Conservation (phyloP, 1,140 invertebrate genomes). For the Hycleus cichorii region DNA sequence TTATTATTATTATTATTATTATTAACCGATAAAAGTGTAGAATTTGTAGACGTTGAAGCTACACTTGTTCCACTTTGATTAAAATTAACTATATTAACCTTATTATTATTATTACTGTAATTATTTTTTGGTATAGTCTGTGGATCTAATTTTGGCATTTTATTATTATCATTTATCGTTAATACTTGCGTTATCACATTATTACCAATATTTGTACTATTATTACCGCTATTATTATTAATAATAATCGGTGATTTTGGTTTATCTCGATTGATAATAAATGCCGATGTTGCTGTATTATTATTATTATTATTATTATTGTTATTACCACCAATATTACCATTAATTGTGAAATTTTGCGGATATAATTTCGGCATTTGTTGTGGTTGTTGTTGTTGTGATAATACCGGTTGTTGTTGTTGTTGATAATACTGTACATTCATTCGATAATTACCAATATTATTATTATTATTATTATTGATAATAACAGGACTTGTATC, state of each 20-base stretch:
- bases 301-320: too few species aligned
- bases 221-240: too few species aligned
- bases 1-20: neutral
- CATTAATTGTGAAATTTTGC: neutral
- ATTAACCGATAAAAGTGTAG: neutral
- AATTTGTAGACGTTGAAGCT: neutral
- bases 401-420: neutral
- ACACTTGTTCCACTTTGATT: neutral
- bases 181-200: too few species aligned
- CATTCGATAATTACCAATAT: neutral
- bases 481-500: neutral
- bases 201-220: too few species aligned
- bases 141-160: slow-evolving; percentile 17
- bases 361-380: neutral
- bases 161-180: slow-evolving; percentile 1
- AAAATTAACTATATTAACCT: neutral
- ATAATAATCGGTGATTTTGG: too few species aligned
- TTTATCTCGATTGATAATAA: too few species aligned
- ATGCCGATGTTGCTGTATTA: too few species aligned
- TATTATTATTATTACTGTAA: too few species aligned
- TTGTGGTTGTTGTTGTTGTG: neutral
- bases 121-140: neutral
- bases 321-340: too few species aligned
- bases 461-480: neutral
- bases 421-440: neutral